phyloP scores from a whole-genome alignment of 2,888 invertebrate species.

The Eulithis prunata region DNA sequence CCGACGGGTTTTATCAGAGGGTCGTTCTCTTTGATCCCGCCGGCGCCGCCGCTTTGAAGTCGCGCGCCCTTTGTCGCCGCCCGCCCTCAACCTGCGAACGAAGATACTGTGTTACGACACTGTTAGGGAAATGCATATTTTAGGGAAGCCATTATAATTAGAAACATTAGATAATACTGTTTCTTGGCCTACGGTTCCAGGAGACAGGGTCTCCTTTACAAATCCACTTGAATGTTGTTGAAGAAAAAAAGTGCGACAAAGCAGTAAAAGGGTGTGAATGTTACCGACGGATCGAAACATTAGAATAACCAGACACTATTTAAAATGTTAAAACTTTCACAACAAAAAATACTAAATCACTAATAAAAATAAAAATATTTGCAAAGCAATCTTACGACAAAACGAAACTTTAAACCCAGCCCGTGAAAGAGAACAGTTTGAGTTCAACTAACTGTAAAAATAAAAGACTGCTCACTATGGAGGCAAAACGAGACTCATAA shows the following conservation, averaged over 20 bases:
- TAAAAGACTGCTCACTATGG: conserved; percentile 45
- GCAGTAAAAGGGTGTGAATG: too few species aligned
- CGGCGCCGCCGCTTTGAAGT: conserved; percentile 66
- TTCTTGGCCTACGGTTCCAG: neutral
- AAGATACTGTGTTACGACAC: conserved; percentile 63
- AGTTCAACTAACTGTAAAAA: conserved; percentile 29
- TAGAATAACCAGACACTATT: too few species aligned
- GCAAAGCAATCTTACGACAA: conserved; percentile 24
- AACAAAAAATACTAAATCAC: too few species aligned
- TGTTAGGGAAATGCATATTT: conserved; percentile 44
- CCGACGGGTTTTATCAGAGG: conserved; percentile 64
- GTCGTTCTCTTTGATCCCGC: conserved; percentile 67
- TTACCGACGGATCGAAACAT: too few species aligned
- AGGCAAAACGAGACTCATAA: conserved; percentile 58
- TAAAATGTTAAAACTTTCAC: too few species aligned
- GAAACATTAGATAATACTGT: neutral
- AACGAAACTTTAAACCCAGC: conserved; percentile 18
- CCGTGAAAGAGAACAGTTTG: conserved; percentile 28
- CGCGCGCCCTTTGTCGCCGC: conserved; percentile 64
- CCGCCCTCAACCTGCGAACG: conserved; percentile 63
- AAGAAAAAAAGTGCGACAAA: too few species aligned
- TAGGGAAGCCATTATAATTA: conserved; percentile 14
- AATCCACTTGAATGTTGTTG: too few species aligned
- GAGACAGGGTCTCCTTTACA: too few species aligned
- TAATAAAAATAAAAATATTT: conserved; percentile 8